Base-by-base conservation (phyloP, 2,888 invertebrate genomes). In the Agrotis ipsilon region DNA sequence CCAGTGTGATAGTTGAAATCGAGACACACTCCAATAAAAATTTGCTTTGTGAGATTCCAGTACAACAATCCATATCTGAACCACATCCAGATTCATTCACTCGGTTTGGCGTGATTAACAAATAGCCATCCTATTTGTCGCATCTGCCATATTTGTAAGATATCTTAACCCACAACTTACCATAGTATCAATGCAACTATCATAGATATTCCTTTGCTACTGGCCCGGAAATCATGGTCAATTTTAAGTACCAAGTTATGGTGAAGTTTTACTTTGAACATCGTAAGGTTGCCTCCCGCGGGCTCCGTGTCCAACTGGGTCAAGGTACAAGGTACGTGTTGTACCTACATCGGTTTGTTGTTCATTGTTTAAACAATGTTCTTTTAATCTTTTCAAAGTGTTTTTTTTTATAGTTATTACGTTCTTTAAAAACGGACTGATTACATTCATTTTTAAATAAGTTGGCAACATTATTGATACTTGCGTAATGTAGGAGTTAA, bases 301-400 rank as follows among this genome's bases (percentile, higher is more conserved):
- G 79, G 82, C 51, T 64, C 70, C 43, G 1, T 21, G 13, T 19
- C 24, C n/a, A 86, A 77, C 75, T 86, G 61, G 84, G 86, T 84
- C 84, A 86, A 84, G 86, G 85, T 66, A 45, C 45, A 18, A 84
- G 86, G 85, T 64, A 45, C 45, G 18, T 59, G n/a, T 39, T 18
- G 21, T 46, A 74, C 32, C 49, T 65, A 66, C 51, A 64, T 59
- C 39, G 51, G 59, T 21, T 48, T 59, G 63, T 63, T 45, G 48
- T 45, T 81, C 32, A 63, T 68, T 76, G 48, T 68, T 81, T 63
- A 52, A 64, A 81, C 51, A 75, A 61, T 69, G 43, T 75, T 63
- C 68, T 45, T 58, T 48, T 61, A 39, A 61, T 62, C n/a, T 65
- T 51, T 65, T 52, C 7, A 9, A 51, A 72, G 27, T 57, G 72